A percentile compares a stretch with the other conserved stretches of the same genome.
Evolutionary conservation across 2,888 invertebrate genomes (phyloP).

Genomic region (Autographa gamma): DNA sequence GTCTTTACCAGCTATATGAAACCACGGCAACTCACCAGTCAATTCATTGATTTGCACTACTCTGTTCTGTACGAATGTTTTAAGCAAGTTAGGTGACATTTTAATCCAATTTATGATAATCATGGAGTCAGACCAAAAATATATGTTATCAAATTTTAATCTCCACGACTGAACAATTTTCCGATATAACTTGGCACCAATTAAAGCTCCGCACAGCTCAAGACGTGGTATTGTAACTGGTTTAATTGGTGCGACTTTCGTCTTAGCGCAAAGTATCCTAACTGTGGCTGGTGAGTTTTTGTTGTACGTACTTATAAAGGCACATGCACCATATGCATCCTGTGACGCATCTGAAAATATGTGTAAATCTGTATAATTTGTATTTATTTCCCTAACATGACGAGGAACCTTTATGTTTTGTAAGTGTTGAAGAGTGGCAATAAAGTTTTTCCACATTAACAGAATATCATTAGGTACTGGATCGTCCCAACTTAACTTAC

Average conservation of each 20-base stretch:
- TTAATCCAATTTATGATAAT: conserved; percentile 47
- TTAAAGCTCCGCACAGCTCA: conserved; percentile 48
- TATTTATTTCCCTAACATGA: background rate
- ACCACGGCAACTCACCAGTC: background rate
- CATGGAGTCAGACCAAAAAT: conserved; percentile 31
- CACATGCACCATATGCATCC: conserved; percentile 51
- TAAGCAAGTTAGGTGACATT: conserved; percentile 25
- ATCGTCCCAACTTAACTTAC: background rate
- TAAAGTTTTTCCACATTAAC: background rate
- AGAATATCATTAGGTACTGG: background rate
- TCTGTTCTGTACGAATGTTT: conserved; percentile 51
- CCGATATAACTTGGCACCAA: conserved; percentile 42
- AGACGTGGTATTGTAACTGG: conserved; percentile 46
- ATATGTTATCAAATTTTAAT: conserved; percentile 9
- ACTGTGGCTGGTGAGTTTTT: conserved; percentile 18
- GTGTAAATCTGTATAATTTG: conserved; percentile 41
- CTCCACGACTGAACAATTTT: conserved; percentile 33
- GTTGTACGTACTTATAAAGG: conserved; percentile 42
- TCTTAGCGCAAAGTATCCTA: conserved; percentile 54
- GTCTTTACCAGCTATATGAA: background rate
- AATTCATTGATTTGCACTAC: conserved; percentile 35
- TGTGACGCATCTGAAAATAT: conserved; percentile 51
- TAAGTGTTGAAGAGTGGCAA: background rate
- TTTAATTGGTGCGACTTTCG: conserved; percentile 57
- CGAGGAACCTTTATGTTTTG: conserved; percentile 11